Percentiles rank a stretch among this genome's conserved stretches.
Evolutionary conservation across 1,140 invertebrate genomes (phyloP).

Genomic region (Babylonia areolata): DNA sequence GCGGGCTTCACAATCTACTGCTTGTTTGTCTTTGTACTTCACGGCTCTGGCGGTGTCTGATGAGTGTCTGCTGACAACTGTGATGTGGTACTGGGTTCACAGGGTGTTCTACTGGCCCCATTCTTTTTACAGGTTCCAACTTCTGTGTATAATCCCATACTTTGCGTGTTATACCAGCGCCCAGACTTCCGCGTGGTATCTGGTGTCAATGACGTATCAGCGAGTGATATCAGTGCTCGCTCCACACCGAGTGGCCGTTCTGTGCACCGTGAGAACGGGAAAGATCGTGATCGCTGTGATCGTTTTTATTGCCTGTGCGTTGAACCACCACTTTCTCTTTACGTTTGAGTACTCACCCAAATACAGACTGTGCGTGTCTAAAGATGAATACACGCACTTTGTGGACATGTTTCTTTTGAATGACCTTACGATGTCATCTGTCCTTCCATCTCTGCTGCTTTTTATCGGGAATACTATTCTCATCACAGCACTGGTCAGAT

Average conservation of each 20-base stretch:
- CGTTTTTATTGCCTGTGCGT: background rate
- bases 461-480: background rate
- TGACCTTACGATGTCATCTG: background rate
- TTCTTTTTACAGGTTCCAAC: background rate
- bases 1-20: background rate
- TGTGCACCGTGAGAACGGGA: background rate
- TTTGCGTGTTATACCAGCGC: background rate
- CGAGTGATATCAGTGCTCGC: background rate
- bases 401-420: background rate
- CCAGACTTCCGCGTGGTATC: no score
- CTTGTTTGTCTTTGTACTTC: background rate
- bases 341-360: no score
- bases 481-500: background rate
- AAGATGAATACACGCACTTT: background rate
- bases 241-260: background rate
- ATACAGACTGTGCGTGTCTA: background rate
- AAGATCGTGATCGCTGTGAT: background rate
- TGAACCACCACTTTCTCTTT: background rate
- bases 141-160: background rate
- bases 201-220: background rate
- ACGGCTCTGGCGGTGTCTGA: constrained; percentile 19
- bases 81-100: background rate
- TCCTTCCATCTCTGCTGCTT: background rate
- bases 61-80: background rate
- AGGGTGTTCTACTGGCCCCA: background rate